Evolutionary conservation across 2,888 invertebrate genomes (phyloP).

Genomic region (Caenorhabditis virilis): DNA sequence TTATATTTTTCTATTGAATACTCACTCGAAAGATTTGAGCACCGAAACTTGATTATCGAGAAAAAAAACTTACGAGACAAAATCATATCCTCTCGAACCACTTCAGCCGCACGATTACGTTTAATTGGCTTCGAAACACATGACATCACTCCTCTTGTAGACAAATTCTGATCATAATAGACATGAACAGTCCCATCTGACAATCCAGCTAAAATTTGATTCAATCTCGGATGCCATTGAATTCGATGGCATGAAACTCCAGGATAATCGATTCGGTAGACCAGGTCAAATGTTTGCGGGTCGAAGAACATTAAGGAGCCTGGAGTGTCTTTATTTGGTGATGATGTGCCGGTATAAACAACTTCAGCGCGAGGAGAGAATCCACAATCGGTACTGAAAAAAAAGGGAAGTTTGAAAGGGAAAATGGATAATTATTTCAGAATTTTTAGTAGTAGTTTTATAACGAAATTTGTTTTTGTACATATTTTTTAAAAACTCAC

Average conservation of each 20-base stretch:
- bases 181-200: slow-evolving; percentile 79
- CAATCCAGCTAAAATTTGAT: slow-evolving; percentile 90
- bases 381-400: slow-evolving; percentile 74
- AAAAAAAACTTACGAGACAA: slow-evolving; percentile 79
- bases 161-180: slow-evolving; percentile 85
- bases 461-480: background rate
- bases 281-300: slow-evolving; percentile 78
- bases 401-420: too few species aligned
- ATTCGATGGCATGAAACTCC: slow-evolving; percentile 83
- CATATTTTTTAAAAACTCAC: slow-evolving; percentile 60
- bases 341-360: slow-evolving; percentile 85
- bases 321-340: slow-evolving; percentile 72
- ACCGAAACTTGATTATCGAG: too few species aligned
- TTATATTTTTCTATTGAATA: too few species aligned
- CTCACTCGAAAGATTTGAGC: too few species aligned
- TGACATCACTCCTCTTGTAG: slow-evolving; percentile 84
- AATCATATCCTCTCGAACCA: slow-evolving; percentile 87
- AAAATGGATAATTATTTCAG: too few species aligned
- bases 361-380: slow-evolving; percentile 92
- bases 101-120: slow-evolving; percentile 75
- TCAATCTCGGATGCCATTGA: slow-evolving; percentile 95
- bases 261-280: slow-evolving; percentile 80
- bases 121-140: slow-evolving; percentile 76
- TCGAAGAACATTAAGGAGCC: slow-evolving; percentile 83
- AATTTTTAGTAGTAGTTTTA: background rate